Evolutionary conservation across 2,797 vertebrate species (phyloP), one percentile per base, ranked within the genome.

Genomic region (Dryobates pubescens): DNA sequence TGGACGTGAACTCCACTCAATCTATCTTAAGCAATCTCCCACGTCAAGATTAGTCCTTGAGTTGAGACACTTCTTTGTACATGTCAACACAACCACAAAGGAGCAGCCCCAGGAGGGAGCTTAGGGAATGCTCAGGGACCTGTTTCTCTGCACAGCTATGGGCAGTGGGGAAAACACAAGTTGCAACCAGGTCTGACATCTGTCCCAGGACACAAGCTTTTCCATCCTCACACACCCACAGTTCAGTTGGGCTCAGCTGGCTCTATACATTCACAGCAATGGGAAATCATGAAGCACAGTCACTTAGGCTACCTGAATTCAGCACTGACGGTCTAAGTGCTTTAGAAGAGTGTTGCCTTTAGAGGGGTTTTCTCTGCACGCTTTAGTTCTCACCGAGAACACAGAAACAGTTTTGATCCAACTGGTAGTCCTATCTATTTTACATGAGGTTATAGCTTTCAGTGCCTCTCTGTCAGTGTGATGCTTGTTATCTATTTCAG

Each of bases 301-400:
- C 80, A 81, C 64, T 93, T 30, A 65, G 74, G 77, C 89, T 95
- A 92, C 95, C 89, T 94, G 92, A 95, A 94, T 93, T 96, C 77
- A 94, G 95, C 90, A 91, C 32, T 74, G n/a, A 67, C 30, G 20
- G 30, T 47, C 65, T 74, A 69, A 94, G 71, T 19, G 29, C 69
- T 90, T 73, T 32, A 57, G 47, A 72, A 41, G 13, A 78, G 19
- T 75, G 84, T 65, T 86, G 41, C 62, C 11, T 94, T 47, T 19
- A 34, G 30, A 89, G n/a, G 17, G 6, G 2, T 38, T 95, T 92
- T 63, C 34, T 81, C 74, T 14, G 14, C n/a, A 27, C 58, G 23
- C 13, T 71, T 78, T 63, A 17, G 51, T 92, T 83, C 89, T 81
- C 82, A 78, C 59, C 16, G 79, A 76, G 57, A 70, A 41, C 3